Percentiles rank a stretch among this genome's conserved stretches.
Evolutionary conservation across 2,113 vertebrate species (phyloP).

Genomic region (Datnioides undecimradiatus): DNA sequence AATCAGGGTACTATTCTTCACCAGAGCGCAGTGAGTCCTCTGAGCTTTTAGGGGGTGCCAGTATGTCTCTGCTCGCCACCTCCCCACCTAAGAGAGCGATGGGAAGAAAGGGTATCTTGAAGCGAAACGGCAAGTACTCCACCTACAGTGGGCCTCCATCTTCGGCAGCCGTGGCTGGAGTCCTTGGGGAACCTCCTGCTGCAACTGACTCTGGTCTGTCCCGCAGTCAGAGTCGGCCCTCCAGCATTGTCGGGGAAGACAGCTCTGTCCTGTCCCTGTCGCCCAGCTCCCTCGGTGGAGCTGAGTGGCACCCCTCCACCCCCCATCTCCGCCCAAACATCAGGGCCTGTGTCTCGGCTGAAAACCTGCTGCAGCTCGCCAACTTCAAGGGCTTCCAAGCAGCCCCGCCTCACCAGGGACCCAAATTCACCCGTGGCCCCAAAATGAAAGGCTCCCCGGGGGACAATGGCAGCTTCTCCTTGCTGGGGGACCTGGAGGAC

Average conservation of each 20-base stretch:
- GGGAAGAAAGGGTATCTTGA: constrained; percentile 94
- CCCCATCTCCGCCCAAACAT: constrained; percentile 86
- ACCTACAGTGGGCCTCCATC: constrained; percentile 80
- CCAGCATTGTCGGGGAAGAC: constrained; percentile 92
- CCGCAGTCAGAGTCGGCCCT: constrained; percentile 93
- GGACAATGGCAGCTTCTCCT: constrained; percentile 96
- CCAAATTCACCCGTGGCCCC: constrained; percentile 88
- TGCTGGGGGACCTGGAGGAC: constrained; percentile 96
- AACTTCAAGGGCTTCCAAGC: constrained; percentile 88
- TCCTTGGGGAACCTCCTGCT: constrained; percentile 71
- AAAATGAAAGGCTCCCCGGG: constrained; percentile 81
- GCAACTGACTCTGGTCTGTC: constrained; percentile 86
- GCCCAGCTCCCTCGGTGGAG: constrained; percentile 82
- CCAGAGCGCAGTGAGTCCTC: constrained; percentile 96
- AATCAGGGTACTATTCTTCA: constrained; percentile 98
- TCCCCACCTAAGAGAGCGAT: constrained; percentile 78
- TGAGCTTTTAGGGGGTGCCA: constrained; percentile 87
- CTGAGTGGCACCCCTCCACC: constrained; percentile 87
- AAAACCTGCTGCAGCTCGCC: constrained; percentile 94
- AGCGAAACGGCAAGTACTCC: constrained; percentile 95
- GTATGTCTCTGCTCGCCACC: constrained; percentile 76
- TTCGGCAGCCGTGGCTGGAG: constrained; percentile 65
- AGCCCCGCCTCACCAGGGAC: constrained; percentile 85
- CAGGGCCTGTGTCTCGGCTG: constrained; percentile 94
- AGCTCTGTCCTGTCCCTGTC: constrained; percentile 88